Evolutionary conservation across 1,140 invertebrate species (phyloP).

Genomic region (Paralvinella palmiformis): DNA sequence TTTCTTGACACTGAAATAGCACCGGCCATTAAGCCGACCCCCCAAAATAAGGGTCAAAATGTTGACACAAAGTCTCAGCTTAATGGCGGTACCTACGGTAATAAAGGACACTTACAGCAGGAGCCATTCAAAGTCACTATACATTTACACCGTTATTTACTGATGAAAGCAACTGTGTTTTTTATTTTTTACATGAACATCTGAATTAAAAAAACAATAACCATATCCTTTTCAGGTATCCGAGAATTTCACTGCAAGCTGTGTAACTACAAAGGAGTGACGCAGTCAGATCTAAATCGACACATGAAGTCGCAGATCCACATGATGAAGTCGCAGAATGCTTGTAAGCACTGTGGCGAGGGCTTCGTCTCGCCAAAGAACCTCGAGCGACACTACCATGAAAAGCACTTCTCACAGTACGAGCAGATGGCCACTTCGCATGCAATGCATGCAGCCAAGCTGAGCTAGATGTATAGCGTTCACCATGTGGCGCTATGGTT

Average conservation of each 20-base stretch:
- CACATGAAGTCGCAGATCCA: conserved; percentile 54
- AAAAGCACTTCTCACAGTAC: conserved; percentile 15
- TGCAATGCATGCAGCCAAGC: too few species aligned
- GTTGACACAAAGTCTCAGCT: too few species aligned
- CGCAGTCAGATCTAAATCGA: conserved; percentile 54
- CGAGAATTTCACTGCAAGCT: conserved; percentile 52
- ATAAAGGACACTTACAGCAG: too few species aligned
- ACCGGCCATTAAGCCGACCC: too few species aligned
- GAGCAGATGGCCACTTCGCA: not conserved
- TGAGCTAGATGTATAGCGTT: too few species aligned
- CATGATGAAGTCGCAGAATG: conserved; percentile 45
- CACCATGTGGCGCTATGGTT: too few species aligned
- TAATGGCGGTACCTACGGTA: too few species aligned
- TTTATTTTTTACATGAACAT: not conserved
- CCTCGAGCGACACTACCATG: conserved; percentile 33
- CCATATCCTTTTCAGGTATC: conserved; percentile 41
- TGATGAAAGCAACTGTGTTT: too few species aligned
- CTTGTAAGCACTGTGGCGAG: conserved; percentile 45
- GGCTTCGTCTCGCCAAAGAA: conserved; percentile 48
- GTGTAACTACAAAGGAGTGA: conserved; percentile 55
- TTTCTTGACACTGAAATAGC: too few species aligned
- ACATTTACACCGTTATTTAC: too few species aligned
- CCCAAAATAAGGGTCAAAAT: too few species aligned
- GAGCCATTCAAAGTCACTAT: too few species aligned
- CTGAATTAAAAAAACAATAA: not conserved